These are phyloP conservation scores for Serranus cabrilla DNA, from an alignment of 2,797 vertebrate species.

Conservation along the genomic window DNA sequence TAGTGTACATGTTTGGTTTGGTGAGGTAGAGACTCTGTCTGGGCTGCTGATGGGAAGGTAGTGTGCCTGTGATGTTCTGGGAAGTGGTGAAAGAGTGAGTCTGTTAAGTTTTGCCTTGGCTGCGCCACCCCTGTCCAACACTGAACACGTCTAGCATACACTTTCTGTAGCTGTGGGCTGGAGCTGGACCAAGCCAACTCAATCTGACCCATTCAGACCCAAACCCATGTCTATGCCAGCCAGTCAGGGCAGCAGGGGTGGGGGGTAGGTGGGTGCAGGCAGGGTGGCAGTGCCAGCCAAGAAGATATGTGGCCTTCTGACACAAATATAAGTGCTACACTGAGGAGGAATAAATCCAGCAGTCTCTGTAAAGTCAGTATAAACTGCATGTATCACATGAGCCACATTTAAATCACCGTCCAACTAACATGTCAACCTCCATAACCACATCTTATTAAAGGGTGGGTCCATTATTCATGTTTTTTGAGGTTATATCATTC, in stretches of 20 bases:
- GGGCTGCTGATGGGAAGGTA: conserved; percentile 67
- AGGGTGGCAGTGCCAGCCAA: conserved; percentile 63
- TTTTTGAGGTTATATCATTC: too few species aligned
- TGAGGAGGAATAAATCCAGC: conserved; percentile 35
- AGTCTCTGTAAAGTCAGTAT: conserved; percentile 3
- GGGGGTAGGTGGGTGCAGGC: conserved; percentile 33
- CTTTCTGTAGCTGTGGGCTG: conserved; percentile 74
- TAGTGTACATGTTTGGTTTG: conserved; percentile 55
- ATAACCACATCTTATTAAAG: conserved; percentile 35
- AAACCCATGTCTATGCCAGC: conserved; percentile 52
- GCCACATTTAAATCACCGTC: conserved; percentile 39
- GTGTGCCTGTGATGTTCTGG: conserved; percentile 77
- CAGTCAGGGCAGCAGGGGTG: conserved; percentile 27
- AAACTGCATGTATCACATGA: conserved; percentile 22
- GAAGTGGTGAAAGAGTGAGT: conserved; percentile 82
- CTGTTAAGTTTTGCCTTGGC: conserved; percentile 77
- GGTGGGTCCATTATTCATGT: too few species aligned
- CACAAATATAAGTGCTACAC: conserved; percentile 32
- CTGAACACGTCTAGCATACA: conserved; percentile 60
- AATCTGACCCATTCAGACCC: conserved; percentile 80
- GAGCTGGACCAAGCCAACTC: conserved; percentile 73
- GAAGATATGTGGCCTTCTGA: conserved; percentile 49
- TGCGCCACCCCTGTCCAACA: conserved; percentile 44
- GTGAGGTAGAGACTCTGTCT: conserved; percentile 61
- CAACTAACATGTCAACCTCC: conserved; percentile 33